phyloP scores from a whole-genome alignment of 2,797 vertebrate genomes.

The Hydrolagus colliei region DNA sequence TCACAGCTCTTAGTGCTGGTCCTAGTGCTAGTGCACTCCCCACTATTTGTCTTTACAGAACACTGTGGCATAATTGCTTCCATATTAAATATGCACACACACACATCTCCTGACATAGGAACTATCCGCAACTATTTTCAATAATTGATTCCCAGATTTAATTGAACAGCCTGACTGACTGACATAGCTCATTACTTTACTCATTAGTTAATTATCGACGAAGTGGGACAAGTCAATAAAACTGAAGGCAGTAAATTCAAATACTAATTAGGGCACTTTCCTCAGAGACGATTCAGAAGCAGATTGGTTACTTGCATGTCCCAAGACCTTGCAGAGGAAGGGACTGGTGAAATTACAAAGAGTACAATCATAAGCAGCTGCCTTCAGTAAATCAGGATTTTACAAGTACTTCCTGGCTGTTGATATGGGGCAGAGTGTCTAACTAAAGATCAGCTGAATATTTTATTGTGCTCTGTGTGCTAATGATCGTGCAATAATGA shows the following conservation, averaged over 20 bases:
- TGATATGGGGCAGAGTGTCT: neutral
- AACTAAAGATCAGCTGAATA: neutral
- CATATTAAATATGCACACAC: constrained; percentile 43
- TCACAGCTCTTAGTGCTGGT: constrained; percentile 61
- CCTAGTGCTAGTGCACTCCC: constrained; percentile 39
- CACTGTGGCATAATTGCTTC: constrained; percentile 41
- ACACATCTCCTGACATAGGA: constrained; percentile 48
- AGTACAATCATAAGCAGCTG: neutral
- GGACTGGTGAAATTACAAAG: constrained; percentile 59
- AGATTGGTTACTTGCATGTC: constrained; percentile 97
- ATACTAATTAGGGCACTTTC: constrained; percentile 98
- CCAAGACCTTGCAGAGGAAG: constrained; percentile 74
- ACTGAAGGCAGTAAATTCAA: constrained; percentile 99
- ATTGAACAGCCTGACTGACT: constrained; percentile 99
- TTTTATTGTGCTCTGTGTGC: neutral
- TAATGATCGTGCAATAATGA: neutral
- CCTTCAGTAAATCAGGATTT: constrained; percentile 11
- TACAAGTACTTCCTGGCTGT: constrained; percentile 17
- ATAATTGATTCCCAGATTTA: constrained; percentile 99
- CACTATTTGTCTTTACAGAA: constrained; percentile 23
- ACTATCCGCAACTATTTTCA: constrained; percentile 94
- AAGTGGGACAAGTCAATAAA: constrained; percentile 99
- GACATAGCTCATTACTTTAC: constrained; percentile 99
- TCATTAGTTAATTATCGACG: constrained; percentile 99
- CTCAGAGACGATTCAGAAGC: constrained; percentile 98